These are phyloP conservation scores for Alouatta caraya DNA, from an alignment of 2,797 vertebrate species.

Conservation along the genomic window DNA sequence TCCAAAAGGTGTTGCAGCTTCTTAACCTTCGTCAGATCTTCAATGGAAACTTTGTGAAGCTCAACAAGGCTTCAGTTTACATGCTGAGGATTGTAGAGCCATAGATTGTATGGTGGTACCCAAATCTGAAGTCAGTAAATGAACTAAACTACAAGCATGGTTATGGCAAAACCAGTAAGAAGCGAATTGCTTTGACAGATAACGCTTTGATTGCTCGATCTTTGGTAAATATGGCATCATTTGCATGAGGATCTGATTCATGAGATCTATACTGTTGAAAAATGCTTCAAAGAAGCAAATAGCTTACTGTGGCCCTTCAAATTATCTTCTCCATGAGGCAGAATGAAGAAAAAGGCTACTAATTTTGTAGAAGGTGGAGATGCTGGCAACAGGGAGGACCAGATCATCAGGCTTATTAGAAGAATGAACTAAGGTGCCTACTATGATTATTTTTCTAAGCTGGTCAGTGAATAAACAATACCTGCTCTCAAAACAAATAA, in stretches of 20 bases:
- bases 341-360: not conserved
- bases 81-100: not conserved
- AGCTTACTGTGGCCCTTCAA: not conserved
- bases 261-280: not conserved
- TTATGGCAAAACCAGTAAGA: not conserved
- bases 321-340: not conserved
- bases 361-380: not conserved
- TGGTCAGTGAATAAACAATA: not conserved
- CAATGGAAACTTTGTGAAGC: not conserved
- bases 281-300: not conserved
- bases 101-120: not conserved
- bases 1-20: not conserved
- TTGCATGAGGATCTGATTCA: not conserved
- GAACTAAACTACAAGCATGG: not conserved
- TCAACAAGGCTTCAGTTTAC: not conserved
- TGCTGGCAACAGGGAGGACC: not conserved
- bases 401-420: not conserved
- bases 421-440: not conserved
- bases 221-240: not conserved
- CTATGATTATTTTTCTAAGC: not conserved
- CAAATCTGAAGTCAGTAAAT: not conserved
- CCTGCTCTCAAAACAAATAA: not conserved
- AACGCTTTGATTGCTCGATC: not conserved
- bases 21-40: not conserved
- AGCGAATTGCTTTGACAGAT: not conserved